Percentiles rank a stretch among this genome's conserved stretches.
Evolutionary conservation across 2,888 invertebrate species (phyloP).

Genomic region (Rhagonycha lutea): DNA sequence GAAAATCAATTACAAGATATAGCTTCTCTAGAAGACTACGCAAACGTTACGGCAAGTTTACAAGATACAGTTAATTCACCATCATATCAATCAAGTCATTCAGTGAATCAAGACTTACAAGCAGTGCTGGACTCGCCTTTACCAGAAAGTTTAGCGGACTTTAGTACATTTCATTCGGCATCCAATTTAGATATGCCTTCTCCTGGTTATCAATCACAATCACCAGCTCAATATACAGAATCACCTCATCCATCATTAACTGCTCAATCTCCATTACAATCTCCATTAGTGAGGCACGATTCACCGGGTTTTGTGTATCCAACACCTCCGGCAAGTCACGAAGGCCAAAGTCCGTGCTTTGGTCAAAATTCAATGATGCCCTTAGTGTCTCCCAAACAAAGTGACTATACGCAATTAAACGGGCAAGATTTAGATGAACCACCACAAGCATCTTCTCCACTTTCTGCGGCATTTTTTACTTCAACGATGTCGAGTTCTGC

Average conservation of each 20-base stretch:
- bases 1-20: conserved; percentile 69
- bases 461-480: conserved; percentile 83
- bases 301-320: conserved; percentile 84
- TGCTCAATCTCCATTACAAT: conserved; percentile 66
- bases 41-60: conserved; percentile 55
- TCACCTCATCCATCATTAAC: conserved; percentile 56
- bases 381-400: conserved; percentile 54
- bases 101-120: conserved; percentile 73
- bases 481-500: conserved; percentile 85
- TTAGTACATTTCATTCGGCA: conserved; percentile 75
- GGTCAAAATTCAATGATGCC: conserved; percentile 52
- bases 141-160: conserved; percentile 80
- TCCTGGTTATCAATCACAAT: conserved; percentile 54
- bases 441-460: conserved; percentile 77
- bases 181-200: conserved; percentile 54
- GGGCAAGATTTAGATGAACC: conserved; percentile 62
- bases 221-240: conserved; percentile 51
- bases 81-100: conserved; percentile 53
- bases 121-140: conserved; percentile 78
- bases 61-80: conserved; percentile 61
- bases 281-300: conserved; percentile 64
- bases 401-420: conserved; percentile 49
- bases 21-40: conserved; percentile 66
- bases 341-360: conserved; percentile 70
- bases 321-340: conserved; percentile 86